Percentiles rank a stretch among this genome's conserved stretches.
phyloP scores from a whole-genome alignment of 2,113 vertebrate genomes.

The Litocranius walleri region DNA sequence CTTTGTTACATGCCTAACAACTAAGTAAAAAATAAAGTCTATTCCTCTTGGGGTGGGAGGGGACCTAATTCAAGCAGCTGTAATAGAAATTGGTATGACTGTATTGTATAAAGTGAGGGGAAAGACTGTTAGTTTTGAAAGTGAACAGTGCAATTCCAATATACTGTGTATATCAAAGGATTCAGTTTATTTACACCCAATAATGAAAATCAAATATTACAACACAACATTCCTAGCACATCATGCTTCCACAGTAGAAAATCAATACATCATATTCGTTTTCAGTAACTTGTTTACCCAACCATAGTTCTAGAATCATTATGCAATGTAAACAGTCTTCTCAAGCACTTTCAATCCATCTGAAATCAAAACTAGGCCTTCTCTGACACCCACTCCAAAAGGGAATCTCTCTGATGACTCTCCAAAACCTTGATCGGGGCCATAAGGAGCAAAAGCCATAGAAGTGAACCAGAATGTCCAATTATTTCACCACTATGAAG shows the following conservation, averaged over 20 bases:
- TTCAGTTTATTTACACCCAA: constrained; percentile 34
- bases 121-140: background rate
- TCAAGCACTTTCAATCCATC: constrained; percentile 46
- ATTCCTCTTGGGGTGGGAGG: background rate
- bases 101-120: background rate
- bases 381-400: background rate
- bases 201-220: constrained; percentile 61
- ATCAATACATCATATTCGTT: constrained; percentile 35
- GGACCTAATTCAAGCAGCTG: background rate
- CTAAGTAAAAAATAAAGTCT: background rate
- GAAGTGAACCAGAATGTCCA: background rate
- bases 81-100: background rate
- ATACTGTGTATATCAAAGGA: background rate
- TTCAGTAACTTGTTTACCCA: constrained; percentile 66
- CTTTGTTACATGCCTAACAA: background rate
- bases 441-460: background rate
- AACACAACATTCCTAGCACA: constrained; percentile 29
- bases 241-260: constrained; percentile 59
- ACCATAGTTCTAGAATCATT: constrained; percentile 67
- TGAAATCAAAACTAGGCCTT: constrained; percentile 45
- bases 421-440: background rate
- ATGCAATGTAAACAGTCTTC: constrained; percentile 72
- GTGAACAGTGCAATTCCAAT: background rate
- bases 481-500: background rate
- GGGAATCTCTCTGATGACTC: background rate